These are phyloP conservation scores for Allophyes oxyacanthae DNA, from an alignment of 2,888 invertebrate species.

Conservation along the genomic window DNA sequence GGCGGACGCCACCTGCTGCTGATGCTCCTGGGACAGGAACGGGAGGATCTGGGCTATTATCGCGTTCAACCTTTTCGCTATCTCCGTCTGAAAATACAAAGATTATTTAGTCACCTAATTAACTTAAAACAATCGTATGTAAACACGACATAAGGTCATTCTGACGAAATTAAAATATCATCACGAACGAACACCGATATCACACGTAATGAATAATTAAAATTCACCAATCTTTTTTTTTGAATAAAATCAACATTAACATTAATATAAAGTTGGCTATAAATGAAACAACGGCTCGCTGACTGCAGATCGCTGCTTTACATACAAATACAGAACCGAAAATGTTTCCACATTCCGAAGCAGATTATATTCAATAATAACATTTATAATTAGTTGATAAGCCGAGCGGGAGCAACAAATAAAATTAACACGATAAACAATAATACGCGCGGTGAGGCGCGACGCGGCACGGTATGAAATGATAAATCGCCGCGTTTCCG, in stretches of 20 bases:
- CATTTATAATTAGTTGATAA: constrained; percentile 82
- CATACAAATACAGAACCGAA: constrained; percentile 74
- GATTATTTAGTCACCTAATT: constrained; percentile 37
- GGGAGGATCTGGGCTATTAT: constrained; percentile 98
- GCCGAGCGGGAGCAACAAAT: constrained; percentile 79
- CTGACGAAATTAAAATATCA: constrained; percentile 57
- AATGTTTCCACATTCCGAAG: constrained; percentile 80
- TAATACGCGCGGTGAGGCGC: constrained; percentile 61
- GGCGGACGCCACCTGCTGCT: constrained; percentile 97
- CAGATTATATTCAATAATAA: constrained; percentile 79
- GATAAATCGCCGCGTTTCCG: constrained; percentile 81
- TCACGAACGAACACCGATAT: constrained; percentile 59
- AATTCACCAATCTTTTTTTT: constrained; percentile 69
- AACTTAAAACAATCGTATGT: constrained; percentile 31
- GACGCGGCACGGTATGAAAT: constrained; percentile 71
- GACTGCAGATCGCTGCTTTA: constrained; percentile 63
- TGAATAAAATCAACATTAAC: constrained; percentile 77
- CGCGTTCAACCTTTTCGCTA: constrained; percentile 97
- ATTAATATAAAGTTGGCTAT: constrained; percentile 74
- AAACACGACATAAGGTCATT: constrained; percentile 49
- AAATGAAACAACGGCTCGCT: constrained; percentile 70
- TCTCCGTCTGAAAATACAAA: constrained; percentile 94
- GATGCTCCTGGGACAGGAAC: constrained; percentile 96
- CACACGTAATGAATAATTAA: constrained; percentile 67
- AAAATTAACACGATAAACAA: constrained; percentile 87